Evolutionary conservation across 2,113 vertebrate genomes (phyloP), one percentile per base, ranked within the genome.

Genomic region (Pungitius pungitius): DNA sequence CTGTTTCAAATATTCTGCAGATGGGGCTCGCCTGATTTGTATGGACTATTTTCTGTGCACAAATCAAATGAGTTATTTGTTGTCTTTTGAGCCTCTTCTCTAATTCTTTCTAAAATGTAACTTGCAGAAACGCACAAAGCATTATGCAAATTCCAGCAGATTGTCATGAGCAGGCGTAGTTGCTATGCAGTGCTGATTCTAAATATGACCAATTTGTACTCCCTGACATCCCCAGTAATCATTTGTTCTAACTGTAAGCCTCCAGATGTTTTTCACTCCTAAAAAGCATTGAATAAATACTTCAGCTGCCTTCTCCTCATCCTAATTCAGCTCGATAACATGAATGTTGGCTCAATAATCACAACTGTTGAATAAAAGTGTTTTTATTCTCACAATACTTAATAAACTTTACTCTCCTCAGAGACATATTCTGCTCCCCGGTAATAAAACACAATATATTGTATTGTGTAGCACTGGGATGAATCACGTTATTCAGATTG

Each of bases 201-300:
- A n/a, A 73, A 67, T 56, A 26, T 27, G 13, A 8, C 2, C 0
- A n/a, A 30, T 59, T 61, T 63, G 10, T 52, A 9, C n/a, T 52
- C 13, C n/a, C 37, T 63, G 10, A 51, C 17, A 56, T 22, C 33
- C 14, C 57, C 42, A 13, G 59, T 47, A 78, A 20, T 65, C 69
- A 83, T 80, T 80, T 69, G 69, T 65, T 73, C 58, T 77, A 81
- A 77, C 63, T 67, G 26, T 56, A 18, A 10, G 5, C 69, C 59
- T 55, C 69, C 54, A 56, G 64, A 55, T 57, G 71, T 73, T 42
- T 76, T 81, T n/a, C n/a, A n/a, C 63, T 51, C 63, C 35, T 61
- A 57, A 77, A 6, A 10, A 68, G 59, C 56, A 61, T 63, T 57
- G 37, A 88, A 83, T 82, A 78, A 89, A 73, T 63, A 69, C 47